Percentiles rank a stretch among this genome's conserved stretches.
Evolutionary conservation across 2,113 vertebrate species (phyloP).

Genomic region (Amblyopsis rosae): DNA sequence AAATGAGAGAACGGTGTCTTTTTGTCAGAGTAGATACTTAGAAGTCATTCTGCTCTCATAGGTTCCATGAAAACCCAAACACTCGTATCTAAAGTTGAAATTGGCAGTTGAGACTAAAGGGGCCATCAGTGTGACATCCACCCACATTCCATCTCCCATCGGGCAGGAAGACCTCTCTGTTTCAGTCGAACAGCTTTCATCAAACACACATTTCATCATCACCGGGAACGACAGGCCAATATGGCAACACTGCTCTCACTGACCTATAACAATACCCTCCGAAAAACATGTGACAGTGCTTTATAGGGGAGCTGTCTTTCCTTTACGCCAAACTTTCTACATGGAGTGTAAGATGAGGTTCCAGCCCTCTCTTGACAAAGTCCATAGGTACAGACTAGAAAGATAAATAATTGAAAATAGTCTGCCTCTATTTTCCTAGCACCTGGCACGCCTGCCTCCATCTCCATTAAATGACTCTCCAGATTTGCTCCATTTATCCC

Average conservation of each 20-base stretch:
- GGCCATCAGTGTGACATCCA: conserved; percentile 43
- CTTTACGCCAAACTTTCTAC: conserved; percentile 69
- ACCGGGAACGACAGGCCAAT: conserved; percentile 66
- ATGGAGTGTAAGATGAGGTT: conserved; percentile 68
- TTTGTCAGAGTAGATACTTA: conserved; percentile 26
- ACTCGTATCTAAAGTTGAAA: conserved; percentile 60
- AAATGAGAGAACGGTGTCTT: conserved; percentile 15
- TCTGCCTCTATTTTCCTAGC: conserved; percentile 36
- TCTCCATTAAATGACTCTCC: conserved; percentile 68
- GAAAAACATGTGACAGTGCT: conserved; percentile 60
- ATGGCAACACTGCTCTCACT: conserved; percentile 56
- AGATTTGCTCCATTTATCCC: conserved; percentile 80
- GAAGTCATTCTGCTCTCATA: conserved; percentile 53
- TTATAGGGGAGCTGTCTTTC: conserved; percentile 55
- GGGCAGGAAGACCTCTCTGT: conserved; percentile 60
- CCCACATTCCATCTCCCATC: conserved; percentile 48
- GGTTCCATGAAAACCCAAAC: conserved; percentile 55
- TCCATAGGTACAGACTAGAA: neutral
- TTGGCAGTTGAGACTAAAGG: conserved; percentile 55
- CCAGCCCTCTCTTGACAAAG: conserved; percentile 53
- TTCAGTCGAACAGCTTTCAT: conserved; percentile 57
- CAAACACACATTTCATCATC: conserved; percentile 65
- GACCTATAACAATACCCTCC: conserved; percentile 69
- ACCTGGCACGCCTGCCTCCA: conserved; percentile 42
- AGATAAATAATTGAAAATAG: conserved; percentile 25